Percentiles rank a stretch among this genome's conserved stretches.
These are phyloP conservation scores for Rhyacichthys aspro DNA, from an alignment of 2,797 vertebrate genomes.

Conservation along the genomic window DNA sequence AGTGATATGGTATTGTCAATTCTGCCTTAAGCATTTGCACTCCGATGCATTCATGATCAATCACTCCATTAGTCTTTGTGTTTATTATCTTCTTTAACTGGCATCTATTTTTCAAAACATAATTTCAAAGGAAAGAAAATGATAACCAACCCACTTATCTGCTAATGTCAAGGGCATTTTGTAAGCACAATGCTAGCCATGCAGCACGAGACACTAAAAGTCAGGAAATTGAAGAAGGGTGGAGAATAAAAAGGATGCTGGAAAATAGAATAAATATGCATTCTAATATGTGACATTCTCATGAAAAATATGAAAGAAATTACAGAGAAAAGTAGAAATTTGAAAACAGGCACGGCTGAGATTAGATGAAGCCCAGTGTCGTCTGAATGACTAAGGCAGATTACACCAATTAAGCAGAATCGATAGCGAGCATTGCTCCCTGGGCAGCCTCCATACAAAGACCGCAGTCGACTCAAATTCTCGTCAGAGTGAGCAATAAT, in stretches of 20 bases:
- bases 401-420: slow-evolving; percentile 21
- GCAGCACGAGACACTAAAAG: slow-evolving; percentile 45
- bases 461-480: slow-evolving; percentile 20
- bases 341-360: neutral
- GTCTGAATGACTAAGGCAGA: neutral
- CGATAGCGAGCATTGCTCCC: slow-evolving; percentile 31
- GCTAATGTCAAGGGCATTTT: slow-evolving; percentile 26
- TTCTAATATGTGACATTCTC: neutral
- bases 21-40: slow-evolving; percentile 44
- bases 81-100: slow-evolving; percentile 16
- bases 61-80: slow-evolving; percentile 5
- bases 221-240: slow-evolving; percentile 25
- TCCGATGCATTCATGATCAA: slow-evolving; percentile 5
- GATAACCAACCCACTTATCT: slow-evolving; percentile 45
- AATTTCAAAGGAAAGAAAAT: slow-evolving; percentile 39
- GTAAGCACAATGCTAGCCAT: neutral
- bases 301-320: slow-evolving; percentile 14
- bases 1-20: slow-evolving; percentile 22
- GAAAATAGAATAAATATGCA: slow-evolving; percentile 18
- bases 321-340: slow-evolving; percentile 18
- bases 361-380: neutral
- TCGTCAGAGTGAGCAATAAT: slow-evolving; percentile 24
- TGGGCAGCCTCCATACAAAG: slow-evolving; percentile 2
- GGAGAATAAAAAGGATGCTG: slow-evolving; percentile 8
- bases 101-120: slow-evolving; percentile 60